Percentiles rank a stretch among this genome's conserved stretches.
These are phyloP conservation scores for Oeneis ivallda DNA, from an alignment of 2,888 invertebrate genomes.

Conservation along the genomic window DNA sequence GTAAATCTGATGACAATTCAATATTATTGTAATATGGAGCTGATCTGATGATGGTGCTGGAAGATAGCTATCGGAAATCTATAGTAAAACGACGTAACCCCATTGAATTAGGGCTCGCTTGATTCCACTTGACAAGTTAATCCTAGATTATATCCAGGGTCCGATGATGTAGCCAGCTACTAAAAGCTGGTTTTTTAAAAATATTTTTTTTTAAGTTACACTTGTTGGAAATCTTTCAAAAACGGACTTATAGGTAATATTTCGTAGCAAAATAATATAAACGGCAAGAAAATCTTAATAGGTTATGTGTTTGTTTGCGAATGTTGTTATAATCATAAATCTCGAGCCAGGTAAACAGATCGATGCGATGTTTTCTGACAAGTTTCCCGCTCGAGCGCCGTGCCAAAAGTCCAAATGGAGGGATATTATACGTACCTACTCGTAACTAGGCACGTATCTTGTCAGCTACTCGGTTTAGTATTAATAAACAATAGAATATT, in stretches of 20 bases:
- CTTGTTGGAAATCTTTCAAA: background rate
- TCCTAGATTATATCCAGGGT: no score
- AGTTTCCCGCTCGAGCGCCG: slow-evolving; percentile 36
- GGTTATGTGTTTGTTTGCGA: slow-evolving; percentile 39
- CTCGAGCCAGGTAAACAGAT: slow-evolving; percentile 41
- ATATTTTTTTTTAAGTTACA: no score
- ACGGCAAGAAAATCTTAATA: slow-evolving; percentile 29
- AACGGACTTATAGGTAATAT: background rate
- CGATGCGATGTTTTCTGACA: slow-evolving; percentile 37
- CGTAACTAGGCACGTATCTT: background rate
- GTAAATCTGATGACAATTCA: no score
- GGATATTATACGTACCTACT: slow-evolving; percentile 25
- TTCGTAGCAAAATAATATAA: slow-evolving; percentile 2
- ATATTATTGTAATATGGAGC: no score
- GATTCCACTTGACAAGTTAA: no score
- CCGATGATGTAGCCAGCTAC: no score
- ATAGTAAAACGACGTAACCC: no score
- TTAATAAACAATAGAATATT: background rate
- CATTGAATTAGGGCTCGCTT: no score
- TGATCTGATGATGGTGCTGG: no score
- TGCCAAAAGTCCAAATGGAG: slow-evolving; percentile 37
- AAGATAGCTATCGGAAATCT: no score
- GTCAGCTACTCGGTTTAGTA: background rate
- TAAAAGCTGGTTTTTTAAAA: no score
- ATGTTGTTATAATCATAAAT: slow-evolving; percentile 41